Percentiles rank a stretch among this genome's conserved stretches.
Conservation (phyloP, 2,113 vertebrate species). For the Manacus vitellinus region DNA sequence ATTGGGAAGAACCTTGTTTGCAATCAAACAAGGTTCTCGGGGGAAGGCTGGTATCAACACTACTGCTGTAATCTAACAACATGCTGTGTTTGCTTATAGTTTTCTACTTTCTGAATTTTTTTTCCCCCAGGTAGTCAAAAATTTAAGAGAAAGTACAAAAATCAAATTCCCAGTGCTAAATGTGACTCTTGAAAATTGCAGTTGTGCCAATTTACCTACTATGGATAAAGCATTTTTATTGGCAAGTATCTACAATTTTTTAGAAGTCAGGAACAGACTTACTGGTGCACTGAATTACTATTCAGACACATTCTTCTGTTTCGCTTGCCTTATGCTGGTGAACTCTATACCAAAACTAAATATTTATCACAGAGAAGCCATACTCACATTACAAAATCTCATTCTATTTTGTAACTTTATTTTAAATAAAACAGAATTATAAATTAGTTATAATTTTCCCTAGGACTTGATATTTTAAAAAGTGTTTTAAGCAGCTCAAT, state of each 20-base stretch:
- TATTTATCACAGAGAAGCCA: not conserved
- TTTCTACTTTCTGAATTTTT: not conserved
- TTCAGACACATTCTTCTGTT: not conserved
- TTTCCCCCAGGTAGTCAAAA: not conserved
- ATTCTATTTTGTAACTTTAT: not conserved
- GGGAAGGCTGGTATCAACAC: not conserved
- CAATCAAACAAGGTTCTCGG: not conserved
- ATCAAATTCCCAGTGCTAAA: not conserved
- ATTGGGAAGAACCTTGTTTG: not conserved
- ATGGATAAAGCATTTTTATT: not conserved
- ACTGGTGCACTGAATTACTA: not conserved
- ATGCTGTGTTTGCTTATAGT: not conserved
- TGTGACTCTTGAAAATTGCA: not conserved
- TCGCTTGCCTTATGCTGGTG: not conserved
- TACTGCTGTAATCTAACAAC: not conserved
- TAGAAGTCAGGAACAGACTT: not conserved
- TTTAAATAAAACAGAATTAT: not conserved
- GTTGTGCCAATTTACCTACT: not conserved
- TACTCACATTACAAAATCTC: not conserved
- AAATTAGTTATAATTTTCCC: not conserved
- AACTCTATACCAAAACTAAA: not conserved
- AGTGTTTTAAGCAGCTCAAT: not conserved
- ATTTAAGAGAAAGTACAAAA: conserved; percentile 1
- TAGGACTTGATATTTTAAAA: not conserved
- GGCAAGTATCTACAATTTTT: not conserved